phyloP scores from a whole-genome alignment of 1,140 invertebrate genomes.

The Helicoverpa armigera region DNA sequence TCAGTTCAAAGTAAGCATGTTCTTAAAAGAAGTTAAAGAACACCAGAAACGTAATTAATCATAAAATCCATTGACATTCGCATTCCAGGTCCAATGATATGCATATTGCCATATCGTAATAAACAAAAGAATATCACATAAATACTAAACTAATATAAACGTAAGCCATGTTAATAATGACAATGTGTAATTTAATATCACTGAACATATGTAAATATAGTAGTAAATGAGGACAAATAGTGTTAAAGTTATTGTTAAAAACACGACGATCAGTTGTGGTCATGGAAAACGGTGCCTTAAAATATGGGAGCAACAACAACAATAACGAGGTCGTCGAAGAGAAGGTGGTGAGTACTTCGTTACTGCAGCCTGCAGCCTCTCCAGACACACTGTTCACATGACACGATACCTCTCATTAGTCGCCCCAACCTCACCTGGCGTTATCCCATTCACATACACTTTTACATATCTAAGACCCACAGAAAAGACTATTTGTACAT shows the following conservation, averaged over 20 bases:
- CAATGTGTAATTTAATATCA: constrained; percentile 42
- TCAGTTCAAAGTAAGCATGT: not conserved
- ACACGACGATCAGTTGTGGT: constrained; percentile 80
- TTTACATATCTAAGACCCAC: too few species aligned
- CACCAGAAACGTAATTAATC: not conserved
- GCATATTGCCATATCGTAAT: not conserved
- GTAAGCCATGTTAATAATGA: constrained; percentile 34
- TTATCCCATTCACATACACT: too few species aligned
- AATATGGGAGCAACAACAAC: constrained; percentile 87
- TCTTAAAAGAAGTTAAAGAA: not conserved
- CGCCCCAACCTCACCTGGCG: too few species aligned
- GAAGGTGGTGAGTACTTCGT: constrained; percentile 80
- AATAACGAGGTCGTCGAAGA: constrained; percentile 84
- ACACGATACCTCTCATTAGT: too few species aligned
- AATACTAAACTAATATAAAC: not conserved
- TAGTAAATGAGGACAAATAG: constrained; percentile 56
- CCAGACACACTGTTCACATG: not conserved
- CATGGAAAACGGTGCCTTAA: constrained; percentile 87
- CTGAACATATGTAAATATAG: constrained; percentile 41
- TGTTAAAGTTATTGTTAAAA: constrained; percentile 60
- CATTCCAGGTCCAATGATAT: constrained; percentile 35
- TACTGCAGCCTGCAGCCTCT: constrained; percentile 46
- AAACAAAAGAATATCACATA: constrained; percentile 30
- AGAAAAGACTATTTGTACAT: too few species aligned
- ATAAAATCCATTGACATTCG: not conserved